A percentile compares a stretch with the other conserved stretches of the same genome.
phyloP scores from a whole-genome alignment of 2,113 vertebrate species.

The Oxyura jamaicensis region DNA sequence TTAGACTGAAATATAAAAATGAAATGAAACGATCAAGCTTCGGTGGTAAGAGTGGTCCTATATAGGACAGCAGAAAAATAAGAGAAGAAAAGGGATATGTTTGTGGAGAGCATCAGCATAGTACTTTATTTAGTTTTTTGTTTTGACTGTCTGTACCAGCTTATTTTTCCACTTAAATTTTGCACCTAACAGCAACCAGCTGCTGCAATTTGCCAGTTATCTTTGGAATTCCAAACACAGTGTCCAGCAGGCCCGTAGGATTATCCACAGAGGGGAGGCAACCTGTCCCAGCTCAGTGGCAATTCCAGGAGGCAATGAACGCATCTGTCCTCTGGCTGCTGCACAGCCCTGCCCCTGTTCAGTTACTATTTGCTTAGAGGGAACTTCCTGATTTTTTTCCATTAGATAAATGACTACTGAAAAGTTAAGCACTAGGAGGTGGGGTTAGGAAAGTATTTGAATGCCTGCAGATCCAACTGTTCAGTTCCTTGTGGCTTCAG shows the following conservation, averaged over 20 bases:
- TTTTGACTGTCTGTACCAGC: neutral
- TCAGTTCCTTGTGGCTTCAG: neutral
- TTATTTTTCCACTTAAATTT: neutral
- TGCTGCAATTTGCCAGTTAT: neutral
- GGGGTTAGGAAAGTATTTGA: neutral
- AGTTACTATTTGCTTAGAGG: neutral
- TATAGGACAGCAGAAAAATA: neutral
- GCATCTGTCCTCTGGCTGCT: neutral
- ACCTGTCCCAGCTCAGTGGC: neutral
- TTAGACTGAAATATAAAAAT: neutral
- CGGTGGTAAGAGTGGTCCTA: neutral
- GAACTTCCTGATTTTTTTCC: neutral
- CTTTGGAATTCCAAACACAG: neutral
- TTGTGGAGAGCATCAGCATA: neutral
- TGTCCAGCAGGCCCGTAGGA: neutral
- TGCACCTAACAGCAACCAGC: neutral
- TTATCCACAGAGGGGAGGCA: neutral
- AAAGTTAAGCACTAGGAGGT: neutral
- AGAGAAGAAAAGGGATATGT: neutral
- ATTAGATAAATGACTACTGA: neutral
- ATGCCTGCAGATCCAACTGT: neutral
- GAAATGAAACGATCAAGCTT: neutral
- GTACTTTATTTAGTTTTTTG: neutral
- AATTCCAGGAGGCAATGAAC: neutral
- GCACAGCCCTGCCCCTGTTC: neutral